phyloP scores from a whole-genome alignment of 2,888 invertebrate species.

The Amaurobius ferox region DNA sequence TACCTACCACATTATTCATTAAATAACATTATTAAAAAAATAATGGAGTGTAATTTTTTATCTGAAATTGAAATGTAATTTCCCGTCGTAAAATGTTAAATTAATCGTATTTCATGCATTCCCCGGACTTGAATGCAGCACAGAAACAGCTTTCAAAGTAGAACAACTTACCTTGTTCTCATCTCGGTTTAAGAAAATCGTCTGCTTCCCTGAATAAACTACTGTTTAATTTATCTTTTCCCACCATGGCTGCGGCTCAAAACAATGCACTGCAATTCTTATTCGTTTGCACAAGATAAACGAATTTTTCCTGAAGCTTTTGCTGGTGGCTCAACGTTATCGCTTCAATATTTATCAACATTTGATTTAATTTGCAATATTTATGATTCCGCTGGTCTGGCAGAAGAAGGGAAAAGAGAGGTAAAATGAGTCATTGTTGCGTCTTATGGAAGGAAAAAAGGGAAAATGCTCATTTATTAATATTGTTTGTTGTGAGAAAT shows the following conservation, averaged over 20 bases:
- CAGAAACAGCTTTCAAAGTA: background rate
- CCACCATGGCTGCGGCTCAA: background rate
- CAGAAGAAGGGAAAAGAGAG: background rate
- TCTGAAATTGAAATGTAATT: too few species aligned
- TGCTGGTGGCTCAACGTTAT: background rate
- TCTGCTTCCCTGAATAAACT: constrained; percentile 2
- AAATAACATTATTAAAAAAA: too few species aligned
- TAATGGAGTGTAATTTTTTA: too few species aligned
- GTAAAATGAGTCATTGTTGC: too few species aligned
- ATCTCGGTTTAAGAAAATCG: background rate
- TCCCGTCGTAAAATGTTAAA: too few species aligned
- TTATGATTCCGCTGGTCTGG: background rate
- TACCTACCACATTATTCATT: too few species aligned
- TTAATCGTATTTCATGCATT: too few species aligned
- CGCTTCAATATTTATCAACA: background rate
- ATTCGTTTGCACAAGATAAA: background rate
- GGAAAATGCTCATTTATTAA: background rate
- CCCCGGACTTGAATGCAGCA: too few species aligned
- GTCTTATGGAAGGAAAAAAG: too few species aligned
- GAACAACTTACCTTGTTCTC: background rate
- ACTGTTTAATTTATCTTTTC: constrained; percentile 1
- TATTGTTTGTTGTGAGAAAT: too few species aligned
- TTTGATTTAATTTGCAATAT: background rate
- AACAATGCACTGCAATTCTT: background rate
- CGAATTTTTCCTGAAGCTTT: background rate